phyloP scores from a whole-genome alignment of 2,113 vertebrate species.

The Xyrauchen texanus region DNA sequence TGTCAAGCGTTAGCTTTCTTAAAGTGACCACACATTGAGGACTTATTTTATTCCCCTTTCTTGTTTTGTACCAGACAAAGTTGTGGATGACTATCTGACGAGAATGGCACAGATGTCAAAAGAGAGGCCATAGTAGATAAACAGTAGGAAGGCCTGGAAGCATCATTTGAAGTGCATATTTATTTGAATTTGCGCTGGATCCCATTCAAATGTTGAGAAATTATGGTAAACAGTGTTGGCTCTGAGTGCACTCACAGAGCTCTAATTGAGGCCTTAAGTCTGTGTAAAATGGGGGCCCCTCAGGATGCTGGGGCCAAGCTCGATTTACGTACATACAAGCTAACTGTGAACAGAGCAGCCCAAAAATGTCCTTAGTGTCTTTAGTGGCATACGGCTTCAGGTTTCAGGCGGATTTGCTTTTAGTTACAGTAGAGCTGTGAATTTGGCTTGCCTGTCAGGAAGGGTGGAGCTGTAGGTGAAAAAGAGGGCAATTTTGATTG shows the following conservation, averaged over 20 bases:
- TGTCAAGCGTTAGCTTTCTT: slow-evolving; percentile 57
- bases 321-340: slow-evolving; percentile 19
- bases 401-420: slow-evolving; percentile 39
- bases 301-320: slow-evolving; percentile 23
- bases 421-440: slow-evolving; percentile 34
- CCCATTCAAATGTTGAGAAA: slow-evolving; percentile 51
- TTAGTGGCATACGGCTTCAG: not conserved
- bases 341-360: slow-evolving; percentile 25
- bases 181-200: slow-evolving; percentile 47
- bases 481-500: slow-evolving; percentile 52
- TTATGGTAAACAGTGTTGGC: slow-evolving; percentile 46
- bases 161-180: slow-evolving; percentile 42
- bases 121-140: slow-evolving; percentile 35
- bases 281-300: slow-evolving; percentile 37
- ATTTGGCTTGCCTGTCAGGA: slow-evolving; percentile 5
- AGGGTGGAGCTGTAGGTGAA: slow-evolving; percentile 48
- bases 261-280: slow-evolving; percentile 44
- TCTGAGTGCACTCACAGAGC: slow-evolving; percentile 48
- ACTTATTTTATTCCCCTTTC: slow-evolving; percentile 19
- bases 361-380: slow-evolving; percentile 17
- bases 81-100: slow-evolving; percentile 14
- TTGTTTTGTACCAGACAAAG: slow-evolving; percentile 21
- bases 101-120: slow-evolving; percentile 30
- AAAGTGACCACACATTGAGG: slow-evolving; percentile 48
- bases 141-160: slow-evolving; percentile 31